phyloP scores from a whole-genome alignment of 2,113 vertebrate species.

The Phalacrocorax pelagicus region DNA sequence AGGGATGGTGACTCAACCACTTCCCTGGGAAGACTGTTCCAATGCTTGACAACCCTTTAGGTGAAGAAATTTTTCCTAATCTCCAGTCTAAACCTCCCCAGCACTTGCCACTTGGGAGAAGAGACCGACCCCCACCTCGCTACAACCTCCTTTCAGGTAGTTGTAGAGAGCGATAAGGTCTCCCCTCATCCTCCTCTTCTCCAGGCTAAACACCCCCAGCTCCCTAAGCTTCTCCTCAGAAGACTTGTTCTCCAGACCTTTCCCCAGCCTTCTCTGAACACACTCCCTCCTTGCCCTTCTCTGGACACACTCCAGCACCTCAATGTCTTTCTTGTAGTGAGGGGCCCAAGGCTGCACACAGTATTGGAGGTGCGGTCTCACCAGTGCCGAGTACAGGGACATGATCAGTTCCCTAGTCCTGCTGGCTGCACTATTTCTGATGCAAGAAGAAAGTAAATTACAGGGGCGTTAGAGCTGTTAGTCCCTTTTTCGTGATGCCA shows the following conservation, averaged over 20 bases:
- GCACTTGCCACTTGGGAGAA: no score
- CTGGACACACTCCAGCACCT: neutral
- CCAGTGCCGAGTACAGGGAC: neutral
- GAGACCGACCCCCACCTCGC: no score
- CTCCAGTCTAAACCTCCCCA: no score
- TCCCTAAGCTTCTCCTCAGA: rapidly evolving
- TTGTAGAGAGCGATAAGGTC: no score
- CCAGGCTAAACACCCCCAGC: neutral
- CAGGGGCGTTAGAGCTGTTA: neutral
- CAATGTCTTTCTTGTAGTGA: neutral
- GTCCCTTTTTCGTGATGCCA: neutral
- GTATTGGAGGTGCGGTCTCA: neutral
- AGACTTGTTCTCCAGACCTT: neutral
- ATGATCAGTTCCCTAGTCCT: neutral
- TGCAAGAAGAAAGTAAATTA: neutral
- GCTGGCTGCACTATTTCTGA: neutral
- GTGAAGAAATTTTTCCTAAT: no score
- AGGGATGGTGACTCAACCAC: no score
- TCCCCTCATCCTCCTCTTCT: neutral
- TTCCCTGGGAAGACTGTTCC: no score
- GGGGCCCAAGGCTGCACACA: neutral
- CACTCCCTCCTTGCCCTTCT: neutral
- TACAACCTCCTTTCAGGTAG: no score
- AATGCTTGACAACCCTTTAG: no score
- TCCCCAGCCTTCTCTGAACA: neutral